These are phyloP conservation scores for Oriolus oriolus DNA, from an alignment of 2,113 vertebrate genomes.

Conservation along the genomic window DNA sequence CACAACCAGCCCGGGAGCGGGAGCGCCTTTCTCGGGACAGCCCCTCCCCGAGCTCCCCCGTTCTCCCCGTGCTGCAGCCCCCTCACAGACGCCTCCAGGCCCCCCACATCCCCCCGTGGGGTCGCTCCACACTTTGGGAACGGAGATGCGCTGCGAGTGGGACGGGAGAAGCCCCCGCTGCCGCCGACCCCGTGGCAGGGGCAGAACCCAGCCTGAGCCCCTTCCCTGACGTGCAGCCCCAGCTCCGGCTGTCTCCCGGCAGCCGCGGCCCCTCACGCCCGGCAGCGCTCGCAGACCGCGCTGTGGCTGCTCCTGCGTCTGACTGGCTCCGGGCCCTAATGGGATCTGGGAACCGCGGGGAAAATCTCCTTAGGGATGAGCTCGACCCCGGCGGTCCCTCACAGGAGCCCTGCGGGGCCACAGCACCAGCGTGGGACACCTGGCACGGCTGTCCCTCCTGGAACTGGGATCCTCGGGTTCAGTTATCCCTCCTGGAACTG, in stretches of 20 bases:
- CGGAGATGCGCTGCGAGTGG: accelerated
- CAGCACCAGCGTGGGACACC: accelerated
- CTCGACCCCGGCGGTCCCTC: accelerated
- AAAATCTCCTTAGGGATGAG: neutral
- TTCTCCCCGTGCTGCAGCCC: neutral
- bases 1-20: no score
- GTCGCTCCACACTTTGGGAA: accelerated
- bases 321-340: neutral
- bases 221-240: neutral
- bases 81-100: accelerated
- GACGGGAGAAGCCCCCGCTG: neutral
- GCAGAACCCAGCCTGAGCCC: neutral
- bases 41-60: neutral
- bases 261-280: neutral
- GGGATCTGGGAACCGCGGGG: neutral
- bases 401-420: neutral
- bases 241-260: neutral
- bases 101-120: accelerated
- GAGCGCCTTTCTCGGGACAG: no score
- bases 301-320: neutral
- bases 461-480: no score
- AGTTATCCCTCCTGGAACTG: no score
- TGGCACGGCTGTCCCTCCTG: no score
- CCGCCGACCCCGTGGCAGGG: accelerated
- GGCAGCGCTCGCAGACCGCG: neutral